Conservation (phyloP, 35 echinoderm and acorn worm species). For the Apostichopus parvimensis region DNA sequence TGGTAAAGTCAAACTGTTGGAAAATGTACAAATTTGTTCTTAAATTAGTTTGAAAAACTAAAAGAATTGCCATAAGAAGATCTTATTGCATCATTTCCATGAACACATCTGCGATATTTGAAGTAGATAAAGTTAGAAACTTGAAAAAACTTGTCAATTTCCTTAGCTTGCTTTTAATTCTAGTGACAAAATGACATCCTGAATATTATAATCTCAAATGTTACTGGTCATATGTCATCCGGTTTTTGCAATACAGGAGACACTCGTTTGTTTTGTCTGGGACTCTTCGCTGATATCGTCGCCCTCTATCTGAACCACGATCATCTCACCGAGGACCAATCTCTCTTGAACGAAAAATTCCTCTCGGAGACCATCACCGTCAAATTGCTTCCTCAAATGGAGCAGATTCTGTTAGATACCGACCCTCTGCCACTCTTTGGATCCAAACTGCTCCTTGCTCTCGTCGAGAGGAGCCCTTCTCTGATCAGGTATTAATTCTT, state of each 20-base stretch:
- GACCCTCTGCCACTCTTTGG: conserved; percentile 93
- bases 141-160: background rate
- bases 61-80: too few relatives aligned
- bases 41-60: too few relatives aligned
- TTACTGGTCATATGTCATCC: background rate
- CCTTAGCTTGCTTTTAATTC: too few relatives aligned
- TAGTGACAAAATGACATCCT: background rate
- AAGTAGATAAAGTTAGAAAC: background rate
- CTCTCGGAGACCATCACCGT: conserved; percentile 71
- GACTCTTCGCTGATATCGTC: conserved; percentile 90
- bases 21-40: too few relatives aligned
- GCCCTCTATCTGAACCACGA: conserved; percentile 89
- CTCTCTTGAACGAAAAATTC: conserved; percentile 66
- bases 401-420: conserved; percentile 83
- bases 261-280: conserved; percentile 83
- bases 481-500: conserved; percentile 67
- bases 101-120: too few relatives aligned
- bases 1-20: too few relatives aligned
- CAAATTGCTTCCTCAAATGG: conserved; percentile 72
- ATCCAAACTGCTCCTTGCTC: conserved; percentile 83
- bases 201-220: too few relatives aligned
- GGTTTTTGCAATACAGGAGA: conserved; percentile 62
- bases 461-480: conserved; percentile 78
- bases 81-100: too few relatives aligned
- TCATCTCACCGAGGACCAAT: conserved; percentile 77